These are phyloP conservation scores for Tragelaphus buxtoni DNA, from an alignment of 2,113 vertebrate species.

Conservation along the genomic window DNA sequence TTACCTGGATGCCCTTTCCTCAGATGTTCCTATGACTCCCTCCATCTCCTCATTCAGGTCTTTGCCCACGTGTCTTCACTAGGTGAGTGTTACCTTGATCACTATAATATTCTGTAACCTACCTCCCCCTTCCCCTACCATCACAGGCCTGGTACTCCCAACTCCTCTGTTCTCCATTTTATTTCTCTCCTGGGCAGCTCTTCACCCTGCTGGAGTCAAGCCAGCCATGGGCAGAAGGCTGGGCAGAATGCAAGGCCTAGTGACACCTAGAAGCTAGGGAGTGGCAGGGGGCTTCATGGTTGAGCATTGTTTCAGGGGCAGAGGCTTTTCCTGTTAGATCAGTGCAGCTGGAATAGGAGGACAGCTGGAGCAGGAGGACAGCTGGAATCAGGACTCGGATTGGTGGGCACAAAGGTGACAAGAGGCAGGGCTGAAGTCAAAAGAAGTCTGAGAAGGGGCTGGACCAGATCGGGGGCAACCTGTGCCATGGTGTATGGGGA, in stretches of 20 bases:
- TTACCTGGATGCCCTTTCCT: not conserved
- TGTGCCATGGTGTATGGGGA: not conserved
- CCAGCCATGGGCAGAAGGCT: not conserved
- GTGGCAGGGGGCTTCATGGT: not conserved
- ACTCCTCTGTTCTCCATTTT: not conserved
- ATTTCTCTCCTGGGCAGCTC: not conserved
- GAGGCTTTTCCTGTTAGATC: not conserved
- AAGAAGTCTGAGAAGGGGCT: not conserved
- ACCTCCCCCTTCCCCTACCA: not conserved
- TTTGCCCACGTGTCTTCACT: not conserved
- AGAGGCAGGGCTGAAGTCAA: not conserved
- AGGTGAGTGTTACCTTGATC: not conserved
- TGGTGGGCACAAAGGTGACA: not conserved
- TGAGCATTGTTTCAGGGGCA: not conserved
- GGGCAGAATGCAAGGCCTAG: not conserved
- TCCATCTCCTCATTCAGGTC: not conserved
- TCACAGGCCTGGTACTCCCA: not conserved
- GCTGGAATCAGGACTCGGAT: not conserved
- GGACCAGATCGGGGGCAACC: not conserved
- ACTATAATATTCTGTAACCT: not conserved
- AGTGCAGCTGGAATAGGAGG: not conserved
- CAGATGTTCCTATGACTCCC: not conserved
- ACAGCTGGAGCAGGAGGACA: not conserved
- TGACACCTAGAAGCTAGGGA: not conserved
- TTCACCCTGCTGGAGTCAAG: too few species aligned